phyloP scores from a whole-genome alignment of 2,113 vertebrate species.

The Meleagris gallopavo region DNA sequence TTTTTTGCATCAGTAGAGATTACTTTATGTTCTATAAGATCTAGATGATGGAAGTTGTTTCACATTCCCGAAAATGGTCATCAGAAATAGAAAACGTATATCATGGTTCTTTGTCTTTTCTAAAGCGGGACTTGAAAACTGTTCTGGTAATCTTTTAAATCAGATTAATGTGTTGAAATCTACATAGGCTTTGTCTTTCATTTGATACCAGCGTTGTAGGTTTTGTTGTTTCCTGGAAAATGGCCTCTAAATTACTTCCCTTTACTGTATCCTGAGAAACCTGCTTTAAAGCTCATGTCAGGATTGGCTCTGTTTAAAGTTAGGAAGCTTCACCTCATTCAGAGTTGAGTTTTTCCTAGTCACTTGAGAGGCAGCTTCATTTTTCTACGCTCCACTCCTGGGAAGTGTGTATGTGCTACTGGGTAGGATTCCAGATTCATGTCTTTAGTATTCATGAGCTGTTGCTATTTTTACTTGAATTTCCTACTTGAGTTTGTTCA shows the following conservation, averaged over 20 bases:
- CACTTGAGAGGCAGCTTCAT: not conserved
- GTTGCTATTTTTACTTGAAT: not conserved
- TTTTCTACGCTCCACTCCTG: not conserved
- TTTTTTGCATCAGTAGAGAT: not conserved
- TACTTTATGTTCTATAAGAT: not conserved
- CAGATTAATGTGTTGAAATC: not conserved
- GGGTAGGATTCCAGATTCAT: not conserved
- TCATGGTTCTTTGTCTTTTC: not conserved
- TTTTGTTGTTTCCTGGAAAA: not conserved
- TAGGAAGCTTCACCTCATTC: not conserved
- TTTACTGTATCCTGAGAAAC: not conserved
- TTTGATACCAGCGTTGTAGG: not conserved
- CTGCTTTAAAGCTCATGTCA: not conserved
- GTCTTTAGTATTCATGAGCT: not conserved
- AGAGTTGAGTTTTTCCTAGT: not conserved
- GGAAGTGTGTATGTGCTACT: not conserved
- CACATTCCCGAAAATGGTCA: not conserved
- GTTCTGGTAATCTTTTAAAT: not conserved
- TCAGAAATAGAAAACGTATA: not conserved
- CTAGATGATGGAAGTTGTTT: not conserved
- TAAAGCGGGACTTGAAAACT: not conserved
- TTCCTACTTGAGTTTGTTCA: not conserved
- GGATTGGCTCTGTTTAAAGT: not conserved
- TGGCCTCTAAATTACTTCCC: not conserved
- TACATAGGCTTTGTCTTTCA: not conserved